A percentile compares a stretch with the other conserved stretches of the same genome.
phyloP scores from a whole-genome alignment of 2,113 vertebrate species.

The Delphinus delphis region DNA sequence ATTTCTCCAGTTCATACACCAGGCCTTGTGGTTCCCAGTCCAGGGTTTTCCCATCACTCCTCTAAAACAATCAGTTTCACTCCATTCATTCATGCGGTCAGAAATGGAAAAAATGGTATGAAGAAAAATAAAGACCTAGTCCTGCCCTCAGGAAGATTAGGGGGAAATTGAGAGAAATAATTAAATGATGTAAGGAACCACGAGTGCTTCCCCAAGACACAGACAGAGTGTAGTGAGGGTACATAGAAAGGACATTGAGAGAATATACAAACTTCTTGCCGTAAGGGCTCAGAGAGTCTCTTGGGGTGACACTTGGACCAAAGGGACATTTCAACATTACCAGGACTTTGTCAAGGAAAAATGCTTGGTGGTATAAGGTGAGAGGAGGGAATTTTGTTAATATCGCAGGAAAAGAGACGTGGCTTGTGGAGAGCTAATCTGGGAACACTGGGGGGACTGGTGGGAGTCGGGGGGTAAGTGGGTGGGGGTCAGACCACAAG shows the following conservation, averaged over 20 bases:
- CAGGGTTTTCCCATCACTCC: no score
- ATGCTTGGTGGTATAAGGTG: no score
- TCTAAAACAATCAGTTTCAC: not conserved
- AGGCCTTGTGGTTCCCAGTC: not conserved
- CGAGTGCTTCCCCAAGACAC: rapidly evolving
- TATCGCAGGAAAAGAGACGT: not conserved
- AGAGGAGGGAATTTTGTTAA: not conserved
- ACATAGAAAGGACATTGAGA: not conserved
- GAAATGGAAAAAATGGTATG: not conserved
- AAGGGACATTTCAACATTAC: not conserved
- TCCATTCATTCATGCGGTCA: not conserved
- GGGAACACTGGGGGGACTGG: rapidly evolving
- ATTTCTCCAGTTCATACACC: not conserved
- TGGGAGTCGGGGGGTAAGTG: not conserved
- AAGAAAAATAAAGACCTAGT: not conserved
- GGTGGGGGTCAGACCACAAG: rapidly evolving
- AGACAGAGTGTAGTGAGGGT: no score
- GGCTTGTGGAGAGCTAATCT: not conserved
- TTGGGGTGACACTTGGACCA: no score
- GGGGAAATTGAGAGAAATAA: no score
- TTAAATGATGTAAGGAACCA: rapidly evolving
- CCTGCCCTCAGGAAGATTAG: not conserved
- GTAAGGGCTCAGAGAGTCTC: not conserved
- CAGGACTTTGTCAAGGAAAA: not conserved
- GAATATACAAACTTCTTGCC: no score